Conservation (phyloP, 2,888 invertebrate genomes). For the Chaitophorus viminalis region DNA sequence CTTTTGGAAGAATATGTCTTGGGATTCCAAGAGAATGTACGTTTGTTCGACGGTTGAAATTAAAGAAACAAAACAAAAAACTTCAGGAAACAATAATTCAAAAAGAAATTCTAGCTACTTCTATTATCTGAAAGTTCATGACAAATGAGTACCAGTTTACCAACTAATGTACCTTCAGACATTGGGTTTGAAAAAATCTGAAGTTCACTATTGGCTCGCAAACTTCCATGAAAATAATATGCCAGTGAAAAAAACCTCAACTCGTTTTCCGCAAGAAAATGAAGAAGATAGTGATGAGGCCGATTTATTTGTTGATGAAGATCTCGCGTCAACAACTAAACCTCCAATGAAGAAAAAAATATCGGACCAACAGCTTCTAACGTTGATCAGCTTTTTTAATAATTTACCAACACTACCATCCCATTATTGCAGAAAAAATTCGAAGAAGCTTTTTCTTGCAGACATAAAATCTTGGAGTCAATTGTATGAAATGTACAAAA, state of each 20-base stretch:
- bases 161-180: constrained; percentile 22
- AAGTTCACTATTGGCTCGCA: constrained; percentile 4
- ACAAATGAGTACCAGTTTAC: constrained; percentile 23
- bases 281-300: constrained; percentile 12
- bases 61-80: not conserved
- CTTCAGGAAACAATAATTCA: not conserved
- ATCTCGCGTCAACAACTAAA: constrained; percentile 3
- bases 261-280: constrained; percentile 15
- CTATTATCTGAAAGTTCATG: constrained; percentile 11
- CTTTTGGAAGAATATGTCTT: constrained; percentile 24
- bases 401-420: constrained; percentile 29
- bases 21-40: constrained; percentile 26
- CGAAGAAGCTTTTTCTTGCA: constrained; percentile 20
- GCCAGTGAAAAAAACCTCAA: constrained; percentile 12
- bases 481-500: constrained; percentile 22
- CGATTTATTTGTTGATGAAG: constrained; percentile 21
- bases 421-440: constrained; percentile 26
- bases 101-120: constrained; percentile 10
- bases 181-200: constrained; percentile 16
- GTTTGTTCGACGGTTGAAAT: constrained; percentile 2
- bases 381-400: constrained; percentile 25
- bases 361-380: constrained; percentile 19
- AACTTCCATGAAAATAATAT: constrained; percentile 19
- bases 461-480: not conserved
- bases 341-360: constrained; percentile 7